phyloP scores from a whole-genome alignment of 2,888 invertebrate genomes.

The Julus scandinavius region DNA sequence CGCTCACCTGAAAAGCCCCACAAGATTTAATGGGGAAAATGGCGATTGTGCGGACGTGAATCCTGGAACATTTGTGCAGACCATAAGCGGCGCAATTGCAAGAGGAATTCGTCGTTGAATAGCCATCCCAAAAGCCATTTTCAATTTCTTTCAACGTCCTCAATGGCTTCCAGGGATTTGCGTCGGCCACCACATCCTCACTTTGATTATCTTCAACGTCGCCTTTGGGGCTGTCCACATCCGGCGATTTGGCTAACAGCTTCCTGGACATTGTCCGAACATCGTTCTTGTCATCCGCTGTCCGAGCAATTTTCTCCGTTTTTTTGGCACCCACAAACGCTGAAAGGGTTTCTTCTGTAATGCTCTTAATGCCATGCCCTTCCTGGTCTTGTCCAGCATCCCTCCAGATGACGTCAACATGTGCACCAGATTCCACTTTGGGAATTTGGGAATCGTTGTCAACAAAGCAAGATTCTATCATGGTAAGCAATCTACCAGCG shows the following conservation, averaged over 20 bases:
- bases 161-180: constrained; percentile 33
- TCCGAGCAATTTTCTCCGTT: not conserved
- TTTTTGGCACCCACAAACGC: not conserved
- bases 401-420: not conserved
- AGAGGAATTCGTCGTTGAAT: not conserved
- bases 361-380: not conserved
- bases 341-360: not conserved
- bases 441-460: constrained; percentile 50
- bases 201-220: constrained; percentile 39
- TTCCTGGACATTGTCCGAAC: constrained; percentile 37
- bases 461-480: constrained; percentile 80
- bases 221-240: constrained; percentile 39
- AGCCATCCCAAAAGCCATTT: not conserved
- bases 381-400: not conserved
- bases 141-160: constrained; percentile 7
- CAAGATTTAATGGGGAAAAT: constrained; percentile 53
- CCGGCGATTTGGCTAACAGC: constrained; percentile 42
- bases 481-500: constrained; percentile 76
- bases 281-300: constrained; percentile 15
- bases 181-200: not conserved
- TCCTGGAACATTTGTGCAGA: not conserved
- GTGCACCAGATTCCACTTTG: not conserved
- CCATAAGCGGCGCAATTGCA: constrained; percentile 35
- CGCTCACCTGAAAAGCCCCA: constrained; percentile 52
- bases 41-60: constrained; percentile 12